phyloP scores from a whole-genome alignment of 2,797 vertebrate species.

The Myotis daubentonii region DNA sequence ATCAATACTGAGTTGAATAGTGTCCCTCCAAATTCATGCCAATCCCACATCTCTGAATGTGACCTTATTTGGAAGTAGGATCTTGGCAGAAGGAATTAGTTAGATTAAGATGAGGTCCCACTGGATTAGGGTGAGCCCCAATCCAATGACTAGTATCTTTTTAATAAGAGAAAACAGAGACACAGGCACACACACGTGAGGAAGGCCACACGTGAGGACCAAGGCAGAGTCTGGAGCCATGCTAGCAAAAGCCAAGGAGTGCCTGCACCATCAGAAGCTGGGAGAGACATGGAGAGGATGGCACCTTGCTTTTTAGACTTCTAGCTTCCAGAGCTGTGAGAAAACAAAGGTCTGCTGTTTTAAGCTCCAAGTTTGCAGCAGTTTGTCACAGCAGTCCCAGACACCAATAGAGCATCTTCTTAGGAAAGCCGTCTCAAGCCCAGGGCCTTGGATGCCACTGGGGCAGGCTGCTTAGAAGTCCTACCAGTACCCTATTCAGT shows the following conservation, averaged over 20 bases:
- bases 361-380: not conserved
- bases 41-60: not conserved
- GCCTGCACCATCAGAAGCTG: not conserved
- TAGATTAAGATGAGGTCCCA: not conserved
- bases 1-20: not conserved
- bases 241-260: not conserved
- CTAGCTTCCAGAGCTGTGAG: not conserved
- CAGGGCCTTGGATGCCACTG: not conserved
- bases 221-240: not conserved
- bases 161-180: not conserved
- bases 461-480: not conserved
- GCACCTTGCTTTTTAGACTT: not conserved
- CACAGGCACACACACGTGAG: not conserved
- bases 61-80: not conserved
- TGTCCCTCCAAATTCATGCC: not conserved
- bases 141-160: not conserved
- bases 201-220: not conserved
- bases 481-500: not conserved
- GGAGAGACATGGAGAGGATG: not conserved
- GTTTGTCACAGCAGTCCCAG: not conserved
- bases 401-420: not conserved
- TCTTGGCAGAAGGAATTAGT: not conserved
- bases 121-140: not conserved
- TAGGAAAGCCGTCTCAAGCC: not conserved
- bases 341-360: not conserved